Evolutionary conservation across 2,797 vertebrate species (phyloP).

Genomic region (Labroides dimidiatus): DNA sequence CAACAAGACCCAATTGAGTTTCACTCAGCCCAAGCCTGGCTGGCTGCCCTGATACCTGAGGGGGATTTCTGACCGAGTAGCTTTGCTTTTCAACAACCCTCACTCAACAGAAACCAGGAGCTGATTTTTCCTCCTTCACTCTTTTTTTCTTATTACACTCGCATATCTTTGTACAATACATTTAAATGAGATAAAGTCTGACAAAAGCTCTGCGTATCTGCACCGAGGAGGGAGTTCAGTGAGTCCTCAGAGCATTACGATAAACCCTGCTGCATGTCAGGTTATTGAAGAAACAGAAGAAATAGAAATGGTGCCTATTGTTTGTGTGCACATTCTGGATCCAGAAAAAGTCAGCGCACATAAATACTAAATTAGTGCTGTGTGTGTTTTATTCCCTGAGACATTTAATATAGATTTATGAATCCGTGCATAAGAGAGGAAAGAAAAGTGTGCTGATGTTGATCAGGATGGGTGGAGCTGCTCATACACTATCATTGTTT

Average conservation of each 20-base stretch:
- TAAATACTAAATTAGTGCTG: conserved; percentile 1
- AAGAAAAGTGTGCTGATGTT: not conserved
- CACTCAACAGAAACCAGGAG: conserved; percentile 34
- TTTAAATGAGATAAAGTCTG: conserved; percentile 31
- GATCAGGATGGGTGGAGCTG: not conserved
- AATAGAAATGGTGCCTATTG: too few species aligned
- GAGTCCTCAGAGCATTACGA: conserved; percentile 12
- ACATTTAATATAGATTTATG: not conserved
- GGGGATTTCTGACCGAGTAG: conserved; percentile 54
- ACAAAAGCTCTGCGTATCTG: conserved; percentile 28
- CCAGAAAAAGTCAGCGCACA: not conserved
- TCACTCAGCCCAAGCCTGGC: conserved; percentile 34
- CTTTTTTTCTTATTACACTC: not conserved
- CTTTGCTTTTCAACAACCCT: conserved; percentile 50
- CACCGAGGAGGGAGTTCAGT: conserved; percentile 41
- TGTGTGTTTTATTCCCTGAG: not conserved
- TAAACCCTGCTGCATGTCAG: not conserved
- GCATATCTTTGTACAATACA: conserved; percentile 18
- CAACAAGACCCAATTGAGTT: conserved; percentile 49
- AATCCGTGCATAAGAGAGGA: not conserved
- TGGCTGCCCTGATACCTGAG: conserved; percentile 54
- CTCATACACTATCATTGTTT: too few species aligned
- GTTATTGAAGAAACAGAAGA: not conserved
- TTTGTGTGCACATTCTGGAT: too few species aligned
- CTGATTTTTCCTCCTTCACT: not conserved